Base-by-base conservation (phyloP, 2,888 invertebrate species). In the Drosophila engyochracea region DNA sequence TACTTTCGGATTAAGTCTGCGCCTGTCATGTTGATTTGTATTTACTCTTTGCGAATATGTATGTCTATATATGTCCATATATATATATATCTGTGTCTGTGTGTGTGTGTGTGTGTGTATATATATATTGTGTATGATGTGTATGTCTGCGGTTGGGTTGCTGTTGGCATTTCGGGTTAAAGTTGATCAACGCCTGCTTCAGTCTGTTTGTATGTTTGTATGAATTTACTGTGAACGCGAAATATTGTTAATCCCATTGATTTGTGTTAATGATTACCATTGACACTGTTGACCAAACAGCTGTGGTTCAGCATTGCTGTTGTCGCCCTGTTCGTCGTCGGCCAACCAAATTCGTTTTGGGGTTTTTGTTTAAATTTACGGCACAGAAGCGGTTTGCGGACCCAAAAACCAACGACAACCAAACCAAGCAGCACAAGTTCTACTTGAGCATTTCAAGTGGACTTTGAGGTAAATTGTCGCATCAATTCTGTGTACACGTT, bases 1-100 rank as follows among this genome's bases (percentile, higher is more conserved):
- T 83, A 85, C 83, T 83, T 89, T 86, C 69, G 81, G 89, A 89
- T 89, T 85, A 89, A 77, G 81, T 89, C 81, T 76, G 76, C 69
- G 72, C 67, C 74, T 89, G 89, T 89, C 81, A 81, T 76, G 81
- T 81, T 81, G 81, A 89, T 76, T 83, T 87, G 85, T 87, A 67
- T 73, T 84, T 73, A 67, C 83, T 70, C 76, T 58, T 39, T 66
- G 52, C 52, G 65, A 55, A 49, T 65, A 35, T 70, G 55, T 64
- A 55, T 28, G 59, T 60, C 47, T 28, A 44, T 41, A 30, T 66
- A 7, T 68, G 30, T 66, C 44, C 66, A 37, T 25, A 47, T 22
- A 14, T 59, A n/a, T 66, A 28, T 28, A 3, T 28, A n/a, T n/a
- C 39, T 63, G 44, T 67, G 58, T 75, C 37, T 54, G 65, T 54